Evolutionary conservation across 1,140 invertebrate species (phyloP), one percentile per base, ranked within the genome.

Genomic region (Drosophila nannoptera): DNA sequence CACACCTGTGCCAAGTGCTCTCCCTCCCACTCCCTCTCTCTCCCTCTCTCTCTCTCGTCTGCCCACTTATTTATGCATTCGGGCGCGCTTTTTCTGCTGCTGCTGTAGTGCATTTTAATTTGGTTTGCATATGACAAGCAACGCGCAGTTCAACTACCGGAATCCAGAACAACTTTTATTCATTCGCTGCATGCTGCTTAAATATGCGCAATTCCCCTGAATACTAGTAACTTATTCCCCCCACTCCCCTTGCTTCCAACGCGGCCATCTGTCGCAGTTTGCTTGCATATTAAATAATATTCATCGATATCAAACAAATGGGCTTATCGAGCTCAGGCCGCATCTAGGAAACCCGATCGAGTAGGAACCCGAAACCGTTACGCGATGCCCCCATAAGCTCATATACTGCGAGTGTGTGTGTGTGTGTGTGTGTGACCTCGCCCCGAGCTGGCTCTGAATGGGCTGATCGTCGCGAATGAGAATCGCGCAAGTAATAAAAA

Each of bases 71-170:
- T 84, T 84, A 86, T 84, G 80, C 80, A 84, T 77, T 84, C 81
- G 69, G 80, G 80, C 77, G 77, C 81, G 71, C 77, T 84, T 84
- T 84, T 83, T 83, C 63, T 55, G 75, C 62, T 61, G 49, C 61
- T 46, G 33, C 50, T 35, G 80, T 86, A 84, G 80, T 84, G 80
- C 80, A 84, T 84, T 84, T 84, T 84, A 84, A 84, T 84, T 84
- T 86, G 76, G 80, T 83, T 83, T 83, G 80, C 80, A 83, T 83
- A 83, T 80, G 80, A 83, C 80, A 84, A 74, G 76, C 77, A 77
- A 69, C 69, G 73, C 58, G 50, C 70, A 43, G 63, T 43, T 67
- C 66, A 56, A 65, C 45, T 55, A 56, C 56, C 65, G 81, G 80
- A 73, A 83, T 86, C 48, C 77, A 66, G 73, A 33, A 56, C 64